Evolutionary conservation across 2,113 vertebrate species (phyloP), one percentile per base, ranked within the genome.

Genomic region (Nasalis larvatus): DNA sequence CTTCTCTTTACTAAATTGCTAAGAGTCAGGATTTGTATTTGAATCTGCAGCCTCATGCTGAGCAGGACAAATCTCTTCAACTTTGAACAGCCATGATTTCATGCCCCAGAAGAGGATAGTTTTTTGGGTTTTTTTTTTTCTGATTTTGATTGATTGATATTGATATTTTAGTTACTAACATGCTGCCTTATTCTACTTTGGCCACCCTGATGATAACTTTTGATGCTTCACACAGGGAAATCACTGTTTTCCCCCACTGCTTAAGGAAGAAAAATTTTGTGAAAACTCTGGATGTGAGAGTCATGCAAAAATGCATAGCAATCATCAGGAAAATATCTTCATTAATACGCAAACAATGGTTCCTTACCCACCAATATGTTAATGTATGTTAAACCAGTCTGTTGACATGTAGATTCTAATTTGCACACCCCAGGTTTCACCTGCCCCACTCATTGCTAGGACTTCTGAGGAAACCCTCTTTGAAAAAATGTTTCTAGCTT

Each of bases 401-500:
- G 47, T 97, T 97, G 81, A 94, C 60, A 82, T 97, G 96, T 69
- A 96, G 97, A 97, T 97, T 92, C 0, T 56, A 83, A 56, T 92
- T 96, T 97, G 82, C 92, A 82, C 49, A 74, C 27, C 52, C 25
- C 40, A 32, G 40, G 16, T 76, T 96, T 95, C 86, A 96, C 71
- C 27, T 88, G 77, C 20, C 32, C 5, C 30, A n/a, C 76, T 96
- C 35, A 35, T 10, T 27, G 18, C 89, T 56, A 20, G 32, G 35
- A 66, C 18, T 83, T 60, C 32, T 47, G 47, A 81, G 69, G 77
- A 89, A 95, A 90, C 4, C 21, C 27, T 88, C n/a, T 92, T 91
- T 76, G 84, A 86, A 87, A 95, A 71, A 58, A 56, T 49, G 14
- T 83, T 80, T 90, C 49, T 23, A 69, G 37, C 32, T 90, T 94